phyloP scores from a whole-genome alignment of 2,888 invertebrate species.

The Anthophora plumipes region DNA sequence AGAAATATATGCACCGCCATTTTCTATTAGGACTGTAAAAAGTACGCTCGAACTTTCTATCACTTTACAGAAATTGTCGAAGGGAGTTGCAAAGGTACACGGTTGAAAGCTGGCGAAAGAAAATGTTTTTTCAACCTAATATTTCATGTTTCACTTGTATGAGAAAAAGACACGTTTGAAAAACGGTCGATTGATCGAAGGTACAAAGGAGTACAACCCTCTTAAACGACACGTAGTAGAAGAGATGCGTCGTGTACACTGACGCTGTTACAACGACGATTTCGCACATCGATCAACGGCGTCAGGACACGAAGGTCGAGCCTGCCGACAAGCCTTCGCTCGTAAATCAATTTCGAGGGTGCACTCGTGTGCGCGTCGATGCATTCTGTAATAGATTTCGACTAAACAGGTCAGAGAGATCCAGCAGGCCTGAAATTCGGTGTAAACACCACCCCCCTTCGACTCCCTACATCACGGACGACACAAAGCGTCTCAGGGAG shows the following conservation, averaged over 20 bases:
- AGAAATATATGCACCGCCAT: too few relatives aligned
- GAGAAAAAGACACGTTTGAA: too few relatives aligned
- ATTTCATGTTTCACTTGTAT: too few relatives aligned
- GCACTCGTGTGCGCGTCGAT: slow-evolving; percentile 47
- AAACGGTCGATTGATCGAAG: too few relatives aligned
- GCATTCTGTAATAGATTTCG: slow-evolving; percentile 64
- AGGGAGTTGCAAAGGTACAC: too few relatives aligned
- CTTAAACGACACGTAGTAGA: slow-evolving; percentile 6
- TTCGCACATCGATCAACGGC: slow-evolving; percentile 50
- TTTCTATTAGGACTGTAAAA: too few relatives aligned
- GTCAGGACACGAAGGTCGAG: slow-evolving; percentile 45
- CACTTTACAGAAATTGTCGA: too few relatives aligned
- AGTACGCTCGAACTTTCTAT: too few relatives aligned
- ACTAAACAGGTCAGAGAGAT: slow-evolving; percentile 59
- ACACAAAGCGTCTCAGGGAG: slow-evolving; percentile 15
- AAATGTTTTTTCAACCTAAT: too few relatives aligned
- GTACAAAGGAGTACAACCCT: too few relatives aligned
- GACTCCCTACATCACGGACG: background rate
- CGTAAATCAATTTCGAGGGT: slow-evolving; percentile 63
- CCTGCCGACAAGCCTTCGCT: slow-evolving; percentile 34
- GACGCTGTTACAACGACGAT: slow-evolving; percentile 28
- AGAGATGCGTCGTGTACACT: background rate
- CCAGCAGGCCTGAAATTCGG: slow-evolving; percentile 33
- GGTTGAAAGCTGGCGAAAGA: too few relatives aligned
- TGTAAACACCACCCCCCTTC: slow-evolving; percentile 26